Evolutionary conservation across 2,797 vertebrate species (phyloP), one percentile per base, ranked within the genome.

Genomic region (Anguilla megastoma): DNA sequence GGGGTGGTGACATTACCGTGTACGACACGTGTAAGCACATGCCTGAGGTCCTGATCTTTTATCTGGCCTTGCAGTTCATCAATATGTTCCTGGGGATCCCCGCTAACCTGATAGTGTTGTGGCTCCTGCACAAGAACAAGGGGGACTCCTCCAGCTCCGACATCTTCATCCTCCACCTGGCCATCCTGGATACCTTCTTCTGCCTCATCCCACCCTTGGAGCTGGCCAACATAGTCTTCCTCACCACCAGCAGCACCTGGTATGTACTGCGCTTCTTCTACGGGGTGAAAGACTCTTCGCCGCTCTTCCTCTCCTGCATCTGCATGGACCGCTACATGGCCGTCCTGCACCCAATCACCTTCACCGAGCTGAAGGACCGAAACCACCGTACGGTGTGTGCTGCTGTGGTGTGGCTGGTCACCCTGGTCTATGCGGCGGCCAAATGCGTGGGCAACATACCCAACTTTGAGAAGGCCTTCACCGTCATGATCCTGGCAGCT

Each of bases 281-380:
- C 0, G 96, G 95, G 50, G 85, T 96, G 0, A 96, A 96, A 88
- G 95, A 96, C 91, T 89, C 91, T 7, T 96, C 96, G 0, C 94
- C 95, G 0, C 95, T 97, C 80, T 95, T 96, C 86, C 92, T 96
- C 8, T 94, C 95, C 12, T 96, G 96, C 91, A 96, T 97, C 92
- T 96, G 96, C 91, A 90, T 96, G 91, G 96, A 96, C 91, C 94
- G 95, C 85, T 97, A 96, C 90, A 91, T 96, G 92, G 96, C 96
- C 0, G 96, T 97, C 87, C 74, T 94, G 0, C 96, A 97, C 88
- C 96, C 96, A 24, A 90, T 97, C 87, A 93, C 91, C 86, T 97
- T 96, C 94, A 94, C 94, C 0, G 41, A 91, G n/a, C 94, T 96
- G 16, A 96, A 96, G 86, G 95, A 96, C 91, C 93, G 90, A 0